A percentile compares a stretch with the other conserved stretches of the same genome.
Evolutionary conservation across 2,888 invertebrate species (phyloP).

Genomic region (Chrysolina americana): DNA sequence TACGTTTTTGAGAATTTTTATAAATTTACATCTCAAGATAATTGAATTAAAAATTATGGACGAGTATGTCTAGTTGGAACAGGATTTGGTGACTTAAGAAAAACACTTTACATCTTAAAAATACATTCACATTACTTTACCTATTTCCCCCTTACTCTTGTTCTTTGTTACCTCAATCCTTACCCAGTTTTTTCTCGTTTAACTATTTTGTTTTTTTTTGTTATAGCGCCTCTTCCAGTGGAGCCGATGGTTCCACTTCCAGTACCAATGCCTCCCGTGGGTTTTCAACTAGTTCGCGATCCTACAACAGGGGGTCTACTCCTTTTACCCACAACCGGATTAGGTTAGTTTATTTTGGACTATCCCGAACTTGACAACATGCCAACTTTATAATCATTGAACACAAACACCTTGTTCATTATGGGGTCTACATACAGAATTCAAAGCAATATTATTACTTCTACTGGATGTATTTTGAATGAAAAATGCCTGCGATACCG

Average conservation of each 20-base stretch:
- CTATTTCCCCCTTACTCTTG: background rate
- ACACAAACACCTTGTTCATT: conserved; percentile 1
- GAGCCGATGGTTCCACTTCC: conserved; percentile 81
- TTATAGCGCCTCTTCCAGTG: conserved; percentile 80
- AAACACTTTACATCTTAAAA: too few species aligned
- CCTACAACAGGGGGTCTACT: conserved; percentile 87
- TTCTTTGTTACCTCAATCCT: conserved; percentile 28
- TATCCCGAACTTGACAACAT: background rate
- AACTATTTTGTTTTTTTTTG: conserved; percentile 55
- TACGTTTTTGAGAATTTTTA: too few species aligned
- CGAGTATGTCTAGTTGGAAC: too few species aligned
- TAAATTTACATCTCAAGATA: too few species aligned
- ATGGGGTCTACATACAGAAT: too few species aligned
- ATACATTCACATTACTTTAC: background rate
- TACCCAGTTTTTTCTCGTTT: conserved; percentile 37
- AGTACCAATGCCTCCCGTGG: conserved; percentile 81
- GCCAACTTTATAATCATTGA: background rate
- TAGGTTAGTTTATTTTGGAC: conserved; percentile 71
- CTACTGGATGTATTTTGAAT: too few species aligned
- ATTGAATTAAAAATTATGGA: too few species aligned
- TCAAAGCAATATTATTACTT: too few species aligned
- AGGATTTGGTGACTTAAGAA: too few species aligned
- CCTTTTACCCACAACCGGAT: conserved; percentile 80
- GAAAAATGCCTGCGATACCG: background rate
- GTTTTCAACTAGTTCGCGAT: conserved; percentile 89